These are phyloP conservation scores for Agrilus planipennis DNA, from an alignment of 1,140 invertebrate genomes.

Conservation along the genomic window DNA sequence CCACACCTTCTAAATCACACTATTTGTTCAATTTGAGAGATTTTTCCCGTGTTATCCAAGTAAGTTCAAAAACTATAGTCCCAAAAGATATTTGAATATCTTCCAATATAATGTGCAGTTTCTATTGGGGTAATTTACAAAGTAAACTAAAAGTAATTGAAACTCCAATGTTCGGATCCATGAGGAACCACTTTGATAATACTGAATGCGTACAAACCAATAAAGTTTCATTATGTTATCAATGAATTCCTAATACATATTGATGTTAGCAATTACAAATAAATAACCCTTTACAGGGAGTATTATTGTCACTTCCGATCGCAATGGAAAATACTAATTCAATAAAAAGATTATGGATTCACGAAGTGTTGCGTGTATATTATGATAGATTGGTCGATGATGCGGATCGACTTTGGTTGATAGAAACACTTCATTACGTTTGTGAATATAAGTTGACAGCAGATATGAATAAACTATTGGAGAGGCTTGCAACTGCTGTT, in stretches of 20 bases:
- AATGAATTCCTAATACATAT: too few species aligned
- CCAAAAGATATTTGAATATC: too few species aligned
- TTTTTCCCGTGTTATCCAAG: slow-evolving; percentile 85
- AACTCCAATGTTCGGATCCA: too few species aligned
- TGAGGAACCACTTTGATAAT: too few species aligned
- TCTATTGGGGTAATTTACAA: too few species aligned
- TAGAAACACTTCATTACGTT: slow-evolving; percentile 48
- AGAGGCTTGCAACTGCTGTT: slow-evolving; percentile 29
- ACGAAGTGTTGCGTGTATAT: slow-evolving; percentile 88
- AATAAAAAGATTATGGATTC: slow-evolving; percentile 89
- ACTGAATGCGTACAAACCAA: too few species aligned
- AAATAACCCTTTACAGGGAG: slow-evolving; percentile 63
- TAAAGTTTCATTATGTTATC: too few species aligned
- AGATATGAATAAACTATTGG: slow-evolving; percentile 36
- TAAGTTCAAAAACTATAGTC: too few species aligned
- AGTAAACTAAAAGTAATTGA: too few species aligned
- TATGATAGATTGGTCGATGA: slow-evolving; percentile 85
- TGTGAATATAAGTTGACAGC: slow-evolving; percentile 41
- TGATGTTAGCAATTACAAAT: slow-evolving; percentile 6
- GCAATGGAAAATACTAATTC: slow-evolving; percentile 75
- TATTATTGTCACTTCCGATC: slow-evolving; percentile 84
- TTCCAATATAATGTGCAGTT: too few species aligned
- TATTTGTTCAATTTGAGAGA: slow-evolving; percentile 93
- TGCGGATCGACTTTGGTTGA: slow-evolving; percentile 70
- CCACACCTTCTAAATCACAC: slow-evolving; percentile 84